These are phyloP conservation scores for Habropoda laboriosa DNA, from an alignment of 1,140 invertebrate species.

Conservation along the genomic window DNA sequence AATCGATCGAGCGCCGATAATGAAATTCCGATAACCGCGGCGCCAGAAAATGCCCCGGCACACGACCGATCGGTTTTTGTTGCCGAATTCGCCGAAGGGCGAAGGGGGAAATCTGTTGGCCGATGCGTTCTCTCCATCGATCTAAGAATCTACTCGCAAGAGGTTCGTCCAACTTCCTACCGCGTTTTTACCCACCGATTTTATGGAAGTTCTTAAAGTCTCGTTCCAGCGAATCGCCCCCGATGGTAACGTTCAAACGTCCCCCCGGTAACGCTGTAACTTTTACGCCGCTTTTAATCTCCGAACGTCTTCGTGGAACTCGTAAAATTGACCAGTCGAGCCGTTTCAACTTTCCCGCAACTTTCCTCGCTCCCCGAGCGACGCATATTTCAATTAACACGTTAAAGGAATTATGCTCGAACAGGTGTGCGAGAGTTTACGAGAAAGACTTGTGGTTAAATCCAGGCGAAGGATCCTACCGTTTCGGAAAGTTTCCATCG, in stretches of 20 bases:
- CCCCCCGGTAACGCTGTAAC: constrained; percentile 1
- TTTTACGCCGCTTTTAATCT: constrained; percentile 29
- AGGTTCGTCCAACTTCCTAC: neutral
- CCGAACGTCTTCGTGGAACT: constrained; percentile 6
- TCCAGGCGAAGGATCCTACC: too few species aligned
- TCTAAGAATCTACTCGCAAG: neutral
- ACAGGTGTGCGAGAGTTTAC: too few species aligned
- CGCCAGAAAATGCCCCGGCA: constrained; percentile 56
- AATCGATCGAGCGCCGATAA: constrained; percentile 59
- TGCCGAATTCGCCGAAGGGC: neutral
- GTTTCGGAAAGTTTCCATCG: too few species aligned
- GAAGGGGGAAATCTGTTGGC: too few species aligned
- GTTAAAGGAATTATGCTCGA: too few species aligned
- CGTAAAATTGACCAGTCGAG: constrained; percentile 29
- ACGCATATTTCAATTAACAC: constrained; percentile 11
- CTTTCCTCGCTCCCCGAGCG: neutral
- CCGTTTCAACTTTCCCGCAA: constrained; percentile 8
- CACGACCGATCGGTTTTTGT: constrained; percentile 48
- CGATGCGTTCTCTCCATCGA: neutral
- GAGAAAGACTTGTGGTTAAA: too few species aligned
- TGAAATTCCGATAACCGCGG: constrained; percentile 66
- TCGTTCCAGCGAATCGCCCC: constrained; percentile 27
- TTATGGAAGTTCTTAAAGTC: constrained; percentile 47
- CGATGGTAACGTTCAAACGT: neutral
- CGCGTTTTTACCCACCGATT: constrained; percentile 24